These are phyloP conservation scores for Alaudala cheleensis DNA, from an alignment of 2,113 vertebrate genomes.

Conservation along the genomic window DNA sequence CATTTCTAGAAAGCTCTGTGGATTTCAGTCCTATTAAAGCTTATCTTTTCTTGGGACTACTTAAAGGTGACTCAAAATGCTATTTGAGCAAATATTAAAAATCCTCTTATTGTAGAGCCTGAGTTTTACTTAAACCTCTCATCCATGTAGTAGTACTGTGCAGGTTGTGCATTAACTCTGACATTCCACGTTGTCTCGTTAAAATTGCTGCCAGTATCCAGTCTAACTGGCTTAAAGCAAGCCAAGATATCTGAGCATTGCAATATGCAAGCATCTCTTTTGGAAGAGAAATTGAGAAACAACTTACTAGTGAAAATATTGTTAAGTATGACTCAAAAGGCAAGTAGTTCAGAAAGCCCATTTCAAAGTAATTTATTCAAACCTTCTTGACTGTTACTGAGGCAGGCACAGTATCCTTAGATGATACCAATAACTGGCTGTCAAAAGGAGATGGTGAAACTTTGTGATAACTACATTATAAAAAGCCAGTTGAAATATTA, in stretches of 20 bases:
- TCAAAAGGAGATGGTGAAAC: neutral
- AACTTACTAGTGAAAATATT: neutral
- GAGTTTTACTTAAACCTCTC: conserved; percentile 1
- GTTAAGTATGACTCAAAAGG: neutral
- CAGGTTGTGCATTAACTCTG: neutral
- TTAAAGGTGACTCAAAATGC: neutral
- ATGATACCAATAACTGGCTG: neutral
- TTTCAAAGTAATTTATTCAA: neutral
- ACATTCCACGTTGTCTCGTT: neutral
- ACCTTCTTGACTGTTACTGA: neutral
- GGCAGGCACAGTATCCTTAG: neutral
- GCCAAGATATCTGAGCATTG: neutral
- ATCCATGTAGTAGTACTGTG: accelerated
- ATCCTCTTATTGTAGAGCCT: neutral
- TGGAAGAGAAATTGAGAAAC: neutral
- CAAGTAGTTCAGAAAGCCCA: neutral
- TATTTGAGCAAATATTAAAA: conserved; percentile 2
- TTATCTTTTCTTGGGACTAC: neutral
- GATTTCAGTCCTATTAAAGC: conserved; percentile 1
- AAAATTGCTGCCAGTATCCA: neutral
- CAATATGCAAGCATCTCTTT: neutral
- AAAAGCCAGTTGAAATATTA: neutral
- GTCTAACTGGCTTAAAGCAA: neutral
- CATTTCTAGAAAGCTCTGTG: neutral
- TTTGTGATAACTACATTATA: neutral